These are phyloP conservation scores for Tragelaphus imberbis DNA, from an alignment of 2,113 vertebrate genomes.

Conservation along the genomic window DNA sequence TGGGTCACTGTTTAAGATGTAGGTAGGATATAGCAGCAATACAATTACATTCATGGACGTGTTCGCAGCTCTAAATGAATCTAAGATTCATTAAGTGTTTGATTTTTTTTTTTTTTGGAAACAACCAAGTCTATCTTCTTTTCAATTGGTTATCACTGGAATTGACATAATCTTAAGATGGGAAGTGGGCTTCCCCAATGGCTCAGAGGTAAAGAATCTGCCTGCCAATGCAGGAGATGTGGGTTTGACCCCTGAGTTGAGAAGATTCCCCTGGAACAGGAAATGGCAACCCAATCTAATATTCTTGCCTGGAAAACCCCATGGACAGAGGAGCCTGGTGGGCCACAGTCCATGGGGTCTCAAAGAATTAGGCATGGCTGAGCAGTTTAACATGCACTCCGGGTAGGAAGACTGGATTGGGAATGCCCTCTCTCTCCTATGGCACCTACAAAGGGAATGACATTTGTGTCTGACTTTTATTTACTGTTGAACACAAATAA, in stretches of 20 bases:
- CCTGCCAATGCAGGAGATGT: not conserved
- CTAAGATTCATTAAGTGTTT: not conserved
- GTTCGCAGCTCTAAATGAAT: not conserved
- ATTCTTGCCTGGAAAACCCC: not conserved
- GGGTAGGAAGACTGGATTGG: not conserved
- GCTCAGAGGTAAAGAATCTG: not conserved
- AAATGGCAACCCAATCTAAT: not conserved
- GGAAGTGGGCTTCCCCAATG: not conserved
- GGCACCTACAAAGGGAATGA: accelerated
- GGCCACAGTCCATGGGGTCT: not conserved
- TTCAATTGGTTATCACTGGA: not conserved
- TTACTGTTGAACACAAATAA: not conserved
- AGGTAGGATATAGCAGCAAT: not conserved
- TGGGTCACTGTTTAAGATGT: not conserved
- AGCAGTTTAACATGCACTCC: not conserved
- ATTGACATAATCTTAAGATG: not conserved
- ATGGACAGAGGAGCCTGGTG: not conserved
- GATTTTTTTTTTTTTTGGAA: not conserved
- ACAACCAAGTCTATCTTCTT: not conserved
- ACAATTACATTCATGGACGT: accelerated
- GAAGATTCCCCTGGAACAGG: not conserved
- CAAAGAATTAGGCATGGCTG: not conserved
- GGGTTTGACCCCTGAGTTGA: not conserved
- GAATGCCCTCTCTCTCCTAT: not conserved
- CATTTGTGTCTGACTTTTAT: not conserved